These are phyloP conservation scores for Drosophila grimshawi DNA, from an alignment of 1,140 invertebrate genomes.

Conservation along the genomic window DNA sequence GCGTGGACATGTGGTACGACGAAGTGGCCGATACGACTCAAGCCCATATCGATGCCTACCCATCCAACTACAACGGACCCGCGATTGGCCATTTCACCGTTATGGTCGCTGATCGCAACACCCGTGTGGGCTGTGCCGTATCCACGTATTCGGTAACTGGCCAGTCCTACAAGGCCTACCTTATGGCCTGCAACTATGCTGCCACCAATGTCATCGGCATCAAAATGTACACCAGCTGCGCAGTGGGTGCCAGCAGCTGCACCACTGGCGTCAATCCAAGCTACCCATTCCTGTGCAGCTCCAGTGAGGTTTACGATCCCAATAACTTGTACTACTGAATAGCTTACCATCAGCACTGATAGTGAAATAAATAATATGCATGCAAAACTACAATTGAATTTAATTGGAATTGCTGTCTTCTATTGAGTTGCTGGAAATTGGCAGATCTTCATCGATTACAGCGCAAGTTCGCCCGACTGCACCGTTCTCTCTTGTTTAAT, in stretches of 20 bases:
- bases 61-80: constrained; percentile 49
- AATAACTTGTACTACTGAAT: constrained; percentile 60
- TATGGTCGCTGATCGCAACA: constrained; percentile 70
- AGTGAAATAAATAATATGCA: not conserved
- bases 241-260: constrained; percentile 56
- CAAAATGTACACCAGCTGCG: constrained; percentile 64
- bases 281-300: constrained; percentile 65
- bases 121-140: constrained; percentile 68
- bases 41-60: constrained; percentile 61
- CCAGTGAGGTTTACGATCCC: constrained; percentile 68
- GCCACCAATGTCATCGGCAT: constrained; percentile 65
- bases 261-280: constrained; percentile 63
- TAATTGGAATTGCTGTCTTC: no score
- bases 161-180: constrained; percentile 53
- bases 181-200: constrained; percentile 75
- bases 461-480: no score
- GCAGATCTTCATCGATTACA: not conserved
- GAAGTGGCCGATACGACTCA: constrained; percentile 52
- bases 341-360: not conserved
- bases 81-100: constrained; percentile 78
- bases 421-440: no score
- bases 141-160: constrained; percentile 52
- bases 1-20: constrained; percentile 66
- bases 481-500: no score
- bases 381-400: not conserved